A percentile compares a stretch with the other conserved stretches of the same genome.
These are phyloP conservation scores for Vollenhovia emeryi DNA, from an alignment of 1,140 invertebrate genomes.

Conservation along the genomic window DNA sequence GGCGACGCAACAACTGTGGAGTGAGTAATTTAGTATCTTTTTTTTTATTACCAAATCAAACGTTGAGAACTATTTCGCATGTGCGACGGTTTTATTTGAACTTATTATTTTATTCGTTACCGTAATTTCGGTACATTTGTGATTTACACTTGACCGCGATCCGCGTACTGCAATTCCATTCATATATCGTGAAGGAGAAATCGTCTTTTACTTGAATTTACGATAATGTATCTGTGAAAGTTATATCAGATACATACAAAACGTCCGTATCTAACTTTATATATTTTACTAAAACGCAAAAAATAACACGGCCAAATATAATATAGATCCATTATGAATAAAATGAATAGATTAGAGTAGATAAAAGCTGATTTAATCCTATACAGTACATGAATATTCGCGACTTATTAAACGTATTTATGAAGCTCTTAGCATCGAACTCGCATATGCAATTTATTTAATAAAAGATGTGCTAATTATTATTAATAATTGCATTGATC, in stretches of 20 bases:
- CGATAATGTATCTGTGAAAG: neutral
- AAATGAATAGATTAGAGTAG: neutral
- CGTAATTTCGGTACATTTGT: too few relatives aligned
- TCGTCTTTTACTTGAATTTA: neutral
- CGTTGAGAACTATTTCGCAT: neutral
- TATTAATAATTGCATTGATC: neutral
- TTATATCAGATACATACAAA: neutral
- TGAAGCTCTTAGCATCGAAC: neutral
- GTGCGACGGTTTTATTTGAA: neutral
- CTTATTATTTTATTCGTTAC: too few relatives aligned
- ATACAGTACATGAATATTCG: neutral
- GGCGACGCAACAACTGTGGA: neutral
- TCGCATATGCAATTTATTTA: neutral
- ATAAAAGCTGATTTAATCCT: neutral
- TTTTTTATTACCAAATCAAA: neutral
- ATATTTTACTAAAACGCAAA: neutral
- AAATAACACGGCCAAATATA: neutral
- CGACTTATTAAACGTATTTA: neutral
- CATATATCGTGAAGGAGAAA: neutral
- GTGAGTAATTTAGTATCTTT: neutral
- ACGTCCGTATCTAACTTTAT: neutral
- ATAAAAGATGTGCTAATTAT: neutral
- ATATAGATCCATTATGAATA: neutral
- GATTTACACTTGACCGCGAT: neutral
- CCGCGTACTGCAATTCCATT: neutral